These are phyloP conservation scores for Urophycis tenuis DNA, from an alignment of 2,797 vertebrate genomes.

Conservation along the genomic window DNA sequence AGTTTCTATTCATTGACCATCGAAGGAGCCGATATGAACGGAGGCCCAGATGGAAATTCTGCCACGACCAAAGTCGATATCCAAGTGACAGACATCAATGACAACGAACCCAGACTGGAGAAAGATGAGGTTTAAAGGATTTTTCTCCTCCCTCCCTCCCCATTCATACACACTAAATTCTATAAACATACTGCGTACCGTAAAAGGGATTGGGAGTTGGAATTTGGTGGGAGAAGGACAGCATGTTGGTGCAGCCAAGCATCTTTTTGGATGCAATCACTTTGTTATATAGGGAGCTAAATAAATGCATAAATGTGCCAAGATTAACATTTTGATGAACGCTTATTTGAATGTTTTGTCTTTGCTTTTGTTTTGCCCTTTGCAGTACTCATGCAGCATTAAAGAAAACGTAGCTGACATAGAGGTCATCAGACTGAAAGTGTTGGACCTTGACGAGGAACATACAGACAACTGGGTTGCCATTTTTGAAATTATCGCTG, in stretches of 20 bases:
- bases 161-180: background rate
- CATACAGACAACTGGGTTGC: constrained; percentile 77
- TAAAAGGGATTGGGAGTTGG: background rate
- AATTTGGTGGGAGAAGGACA: background rate
- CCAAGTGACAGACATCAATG: constrained; percentile 78
- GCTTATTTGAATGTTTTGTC: background rate
- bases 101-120: constrained; percentile 71
- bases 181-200: too few species aligned
- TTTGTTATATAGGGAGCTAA: background rate
- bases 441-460: constrained; percentile 68
- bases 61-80: constrained; percentile 62
- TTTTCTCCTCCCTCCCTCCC: background rate
- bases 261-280: background rate
- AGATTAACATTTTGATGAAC: too few species aligned
- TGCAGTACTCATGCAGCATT: constrained; percentile 62
- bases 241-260: background rate
- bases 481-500: constrained; percentile 70
- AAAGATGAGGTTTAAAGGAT: constrained; percentile 56
- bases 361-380: background rate
- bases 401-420: constrained; percentile 72
- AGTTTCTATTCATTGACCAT: constrained; percentile 64
- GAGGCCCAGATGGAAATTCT: constrained; percentile 46
- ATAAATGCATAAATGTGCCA: background rate
- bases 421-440: constrained; percentile 74
- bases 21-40: constrained; percentile 69